Evolutionary conservation across 2,797 vertebrate species (phyloP), one percentile per base, ranked within the genome.

Genomic region (Jordanella pulchra): DNA sequence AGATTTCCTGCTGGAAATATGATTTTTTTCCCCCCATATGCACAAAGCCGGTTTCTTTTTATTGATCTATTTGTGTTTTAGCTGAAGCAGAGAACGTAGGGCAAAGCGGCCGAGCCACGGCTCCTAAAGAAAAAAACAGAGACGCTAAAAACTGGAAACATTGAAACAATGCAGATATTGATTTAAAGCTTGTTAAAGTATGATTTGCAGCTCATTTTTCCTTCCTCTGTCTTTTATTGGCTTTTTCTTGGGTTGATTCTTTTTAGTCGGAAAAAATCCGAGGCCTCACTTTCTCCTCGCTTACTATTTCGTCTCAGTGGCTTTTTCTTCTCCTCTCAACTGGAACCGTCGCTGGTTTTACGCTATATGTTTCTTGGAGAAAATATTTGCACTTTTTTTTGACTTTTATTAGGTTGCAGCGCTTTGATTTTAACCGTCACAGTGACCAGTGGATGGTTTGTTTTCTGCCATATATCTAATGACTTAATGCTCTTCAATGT

Each of bases 351-450:
- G 17, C 60, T 18, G n/a, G 1, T 39, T 66, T 71, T 27, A 54
- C 21, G 75, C 71, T 74, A 75, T 71, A 81, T 78, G 83, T 87
- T 79, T 75, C 79, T 89, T 68, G 65, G 67, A 72, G 76, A 82
- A 77, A 82, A 86, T 81, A 69, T 86, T 84, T 84, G 14, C 47
- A 51, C 17, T 39, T 39, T 35, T 35, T 39, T 35, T 39, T 7
- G 0, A 39, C 35, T 39, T 39, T 60, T 84, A 86, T 90, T 71
- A 50, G 63, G 53, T 15, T 61, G 76, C 72, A 3, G 67, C 86
- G 79, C 82, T 87, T 84, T 80, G 30, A 85, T 1, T 67, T 72
- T 87, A 87, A 89, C 89, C 69, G 87, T 45, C 66, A 73, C 56
- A 68, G 61, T n/a, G n/a, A n/a, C n/a, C 42, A 27, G 14, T 39